Percentiles rank a stretch among this genome's conserved stretches.
Evolutionary conservation across 1,140 invertebrate species (phyloP).

Genomic region (Nasonia longicornis): DNA sequence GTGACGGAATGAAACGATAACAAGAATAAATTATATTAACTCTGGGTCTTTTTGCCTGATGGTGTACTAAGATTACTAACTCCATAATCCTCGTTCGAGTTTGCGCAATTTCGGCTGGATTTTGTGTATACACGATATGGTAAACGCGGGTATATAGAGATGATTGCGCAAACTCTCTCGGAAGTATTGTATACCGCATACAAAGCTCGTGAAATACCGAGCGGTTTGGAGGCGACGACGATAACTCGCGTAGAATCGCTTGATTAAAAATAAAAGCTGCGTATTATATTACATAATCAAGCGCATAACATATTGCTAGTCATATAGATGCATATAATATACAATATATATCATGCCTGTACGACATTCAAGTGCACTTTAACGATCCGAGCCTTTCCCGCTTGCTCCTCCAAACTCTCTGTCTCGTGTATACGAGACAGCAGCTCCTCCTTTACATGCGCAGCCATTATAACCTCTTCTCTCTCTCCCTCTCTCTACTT

Average conservation of each 20-base stretch:
- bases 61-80: constrained; percentile 32
- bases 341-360: constrained; percentile 16
- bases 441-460: neutral
- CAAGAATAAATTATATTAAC: neutral
- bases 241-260: constrained; percentile 4
- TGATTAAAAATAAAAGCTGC: constrained; percentile 15
- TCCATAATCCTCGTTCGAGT: constrained; percentile 4
- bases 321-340: neutral
- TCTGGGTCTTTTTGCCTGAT: constrained; percentile 18
- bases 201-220: neutral
- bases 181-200: neutral
- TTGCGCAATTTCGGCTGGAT: neutral
- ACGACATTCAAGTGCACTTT: constrained; percentile 32
- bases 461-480: neutral
- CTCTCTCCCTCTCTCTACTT: neutral
- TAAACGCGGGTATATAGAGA: neutral
- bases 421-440: no score
- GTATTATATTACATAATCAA: neutral
- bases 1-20: neutral
- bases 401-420: neutral
- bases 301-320: neutral
- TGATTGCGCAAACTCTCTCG: constrained; percentile 21
- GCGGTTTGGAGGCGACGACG: neutral
- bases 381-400: constrained; percentile 13
- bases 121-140: neutral